Conservation (phyloP, 2,113 vertebrate species). For the Pteropus alecto region DNA sequence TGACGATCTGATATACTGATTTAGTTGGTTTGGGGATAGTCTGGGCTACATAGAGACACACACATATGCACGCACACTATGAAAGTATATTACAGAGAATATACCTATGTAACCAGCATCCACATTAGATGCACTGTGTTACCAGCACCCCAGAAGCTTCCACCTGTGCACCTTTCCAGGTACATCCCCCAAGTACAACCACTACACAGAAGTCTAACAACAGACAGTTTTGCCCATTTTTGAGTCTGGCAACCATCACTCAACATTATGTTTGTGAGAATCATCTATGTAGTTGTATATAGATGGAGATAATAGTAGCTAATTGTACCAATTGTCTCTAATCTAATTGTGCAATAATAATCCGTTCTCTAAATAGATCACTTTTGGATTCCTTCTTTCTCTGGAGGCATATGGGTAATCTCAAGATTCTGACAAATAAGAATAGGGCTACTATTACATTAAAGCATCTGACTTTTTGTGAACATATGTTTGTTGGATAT, state of each 20-base stretch:
- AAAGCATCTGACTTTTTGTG: neutral
- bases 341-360: neutral
- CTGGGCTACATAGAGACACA: neutral
- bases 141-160: neutral
- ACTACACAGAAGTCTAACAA: neutral
- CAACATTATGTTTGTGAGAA: neutral
- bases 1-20: neutral
- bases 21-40: neutral
- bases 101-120: neutral
- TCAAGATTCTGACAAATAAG: neutral
- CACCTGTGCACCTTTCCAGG: neutral
- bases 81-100: no score
- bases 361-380: neutral
- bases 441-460: neutral
- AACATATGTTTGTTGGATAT: neutral
- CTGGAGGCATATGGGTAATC: neutral
- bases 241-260: neutral
- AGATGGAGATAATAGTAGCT: neutral
- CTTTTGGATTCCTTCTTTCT: neutral
- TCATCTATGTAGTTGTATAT: neutral
- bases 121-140: neutral
- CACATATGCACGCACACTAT: neutral
- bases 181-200: neutral
- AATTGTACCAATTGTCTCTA: neutral
- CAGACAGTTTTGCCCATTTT: neutral